Base-by-base conservation (phyloP, 2,113 vertebrate species). In the Pluvianellus socialis region DNA sequence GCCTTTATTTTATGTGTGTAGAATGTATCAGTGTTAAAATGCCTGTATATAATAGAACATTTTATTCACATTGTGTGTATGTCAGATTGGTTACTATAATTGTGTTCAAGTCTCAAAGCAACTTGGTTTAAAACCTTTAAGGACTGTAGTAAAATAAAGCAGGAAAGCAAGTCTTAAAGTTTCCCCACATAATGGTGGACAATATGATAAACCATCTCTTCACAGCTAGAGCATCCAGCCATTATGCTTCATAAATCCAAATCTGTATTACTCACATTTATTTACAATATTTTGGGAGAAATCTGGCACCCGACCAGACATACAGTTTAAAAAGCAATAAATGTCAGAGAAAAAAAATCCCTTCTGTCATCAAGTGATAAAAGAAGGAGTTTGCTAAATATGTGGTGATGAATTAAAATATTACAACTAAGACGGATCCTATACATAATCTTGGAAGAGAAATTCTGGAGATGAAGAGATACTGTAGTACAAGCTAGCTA, bases 251-350 rank as follows among this genome's bases (percentile, higher is more conserved):
- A 92, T 95, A 94, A 95, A 94, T 93, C 93, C 72, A 88, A 85
- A 88, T 84, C 44, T 91, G 24, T 92, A 96, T 89, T 82, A 72
- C 56, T 94, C 58, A 76, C 10, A 74, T 95, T 92, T 97, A 92
- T 95, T 96, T 97, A 94, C 38, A 96, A 79, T 95, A 96, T 96
- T 98, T 96, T 91, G 83, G 28, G 61, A 92, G 88, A 87, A 88
- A 61, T 38, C 70, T 96, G 86, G 90, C 79, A 95, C 55, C 5
- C 5, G 2, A 94, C 80, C 83, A 97, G 95, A 44, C 97, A 94
- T 86, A 92, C 33, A 88, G 50, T 94, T 97, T 92, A 94, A 97
- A 97, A 98, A 96, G 89, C 90, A 96, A 96, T 97, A 96, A 94
- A 96, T 83, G 86, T 95, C 82, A 92, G 68, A 73, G 81, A 82